Evolutionary conservation across 1,140 invertebrate species (phyloP).

Genomic region (Trichonephila clavata): DNA sequence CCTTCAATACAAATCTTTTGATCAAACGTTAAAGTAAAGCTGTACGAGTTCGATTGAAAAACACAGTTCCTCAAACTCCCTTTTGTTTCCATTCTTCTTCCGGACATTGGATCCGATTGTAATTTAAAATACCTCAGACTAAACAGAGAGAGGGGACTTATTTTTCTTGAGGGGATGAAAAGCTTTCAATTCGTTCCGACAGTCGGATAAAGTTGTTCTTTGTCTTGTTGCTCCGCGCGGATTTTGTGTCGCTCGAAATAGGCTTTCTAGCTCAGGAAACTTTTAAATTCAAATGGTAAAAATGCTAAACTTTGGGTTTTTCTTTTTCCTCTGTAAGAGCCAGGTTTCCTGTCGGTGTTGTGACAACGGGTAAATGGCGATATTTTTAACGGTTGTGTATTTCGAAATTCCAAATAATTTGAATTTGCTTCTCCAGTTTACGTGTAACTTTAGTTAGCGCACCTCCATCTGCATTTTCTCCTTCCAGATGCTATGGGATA

Average conservation of each 20-base stretch:
- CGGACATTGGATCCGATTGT: neutral
- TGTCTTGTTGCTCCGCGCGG: neutral
- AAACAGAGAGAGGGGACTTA: neutral
- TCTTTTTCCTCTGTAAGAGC: neutral
- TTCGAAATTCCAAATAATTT: too few species aligned
- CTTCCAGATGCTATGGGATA: too few species aligned
- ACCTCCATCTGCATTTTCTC: too few species aligned
- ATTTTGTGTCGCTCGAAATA: neutral
- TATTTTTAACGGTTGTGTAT: too few species aligned
- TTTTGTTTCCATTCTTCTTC: too few species aligned
- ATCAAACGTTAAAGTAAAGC: too few species aligned
- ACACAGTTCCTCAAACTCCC: too few species aligned
- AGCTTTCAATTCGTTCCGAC: neutral
- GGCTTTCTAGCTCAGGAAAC: neutral
- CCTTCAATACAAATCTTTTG: too few species aligned
- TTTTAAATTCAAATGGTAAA: neutral
- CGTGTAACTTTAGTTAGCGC: too few species aligned
- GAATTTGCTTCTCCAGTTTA: too few species aligned
- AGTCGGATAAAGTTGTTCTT: neutral
- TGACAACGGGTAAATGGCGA: too few species aligned
- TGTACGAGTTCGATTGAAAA: too few species aligned
- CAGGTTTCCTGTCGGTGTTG: neutral
- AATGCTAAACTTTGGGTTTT: neutral
- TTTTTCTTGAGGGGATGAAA: neutral
- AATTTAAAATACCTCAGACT: neutral